A percentile compares a stretch with the other conserved stretches of the same genome.
phyloP scores from a whole-genome alignment of 1,140 invertebrate species.

The Temnothorax longispinosus region DNA sequence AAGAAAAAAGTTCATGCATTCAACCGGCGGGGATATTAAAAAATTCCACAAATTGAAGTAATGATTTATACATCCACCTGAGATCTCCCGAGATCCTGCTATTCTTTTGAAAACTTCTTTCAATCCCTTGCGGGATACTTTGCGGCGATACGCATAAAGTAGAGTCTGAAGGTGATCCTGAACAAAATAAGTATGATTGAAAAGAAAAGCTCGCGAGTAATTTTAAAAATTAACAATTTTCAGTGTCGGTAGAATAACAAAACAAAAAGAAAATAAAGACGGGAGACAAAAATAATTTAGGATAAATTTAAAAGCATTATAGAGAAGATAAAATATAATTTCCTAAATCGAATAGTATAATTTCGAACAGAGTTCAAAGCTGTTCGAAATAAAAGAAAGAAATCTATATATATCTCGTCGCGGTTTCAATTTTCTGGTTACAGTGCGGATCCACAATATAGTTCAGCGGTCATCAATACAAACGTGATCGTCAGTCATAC shows the following conservation, averaged over 20 bases:
- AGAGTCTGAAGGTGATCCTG: neutral
- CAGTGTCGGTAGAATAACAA: neutral
- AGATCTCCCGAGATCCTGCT: neutral
- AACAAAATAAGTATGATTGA: slow-evolving; percentile 9
- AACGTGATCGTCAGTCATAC: slow-evolving; percentile 92
- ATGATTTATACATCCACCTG: neutral
- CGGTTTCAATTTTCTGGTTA: slow-evolving; percentile 75
- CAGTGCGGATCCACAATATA: slow-evolving; percentile 94
- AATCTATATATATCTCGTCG: neutral
- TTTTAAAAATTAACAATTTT: neutral
- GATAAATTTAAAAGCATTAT: neutral
- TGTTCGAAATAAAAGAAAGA: neutral
- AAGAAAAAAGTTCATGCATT: neutral
- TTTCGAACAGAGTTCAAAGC: neutral
- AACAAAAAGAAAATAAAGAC: neutral
- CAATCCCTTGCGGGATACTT: slow-evolving; percentile 2
- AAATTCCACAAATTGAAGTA: slow-evolving; percentile 1
- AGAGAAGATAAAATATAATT: neutral
- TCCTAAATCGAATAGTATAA: neutral
- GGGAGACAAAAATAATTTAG: neutral
- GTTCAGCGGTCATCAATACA: slow-evolving; percentile 92
- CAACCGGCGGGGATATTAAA: neutral
- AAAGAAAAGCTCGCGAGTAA: neutral
- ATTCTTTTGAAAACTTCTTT: slow-evolving; percentile 4
- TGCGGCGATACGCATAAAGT: neutral